These are phyloP conservation scores for Scaptodrosophila latifasciaeformis DNA, from an alignment of 2,888 invertebrate species.

Conservation along the genomic window DNA sequence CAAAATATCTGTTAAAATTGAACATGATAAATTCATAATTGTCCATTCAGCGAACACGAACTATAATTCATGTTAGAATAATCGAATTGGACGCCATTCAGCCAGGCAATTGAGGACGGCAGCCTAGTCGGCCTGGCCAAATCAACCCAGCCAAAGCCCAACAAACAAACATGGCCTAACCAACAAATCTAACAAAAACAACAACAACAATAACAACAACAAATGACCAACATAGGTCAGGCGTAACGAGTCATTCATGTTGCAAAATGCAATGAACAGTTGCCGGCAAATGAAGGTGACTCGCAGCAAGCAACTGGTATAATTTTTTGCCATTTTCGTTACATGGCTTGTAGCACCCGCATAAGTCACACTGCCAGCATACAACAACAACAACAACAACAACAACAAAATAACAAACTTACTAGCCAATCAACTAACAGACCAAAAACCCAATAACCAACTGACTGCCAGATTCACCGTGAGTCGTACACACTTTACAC, in stretches of 20 bases:
- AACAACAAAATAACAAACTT: too few species aligned
- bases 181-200: too few species aligned
- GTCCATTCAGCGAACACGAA: conserved; percentile 70
- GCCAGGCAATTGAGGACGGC: conserved; percentile 64
- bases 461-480: too few species aligned
- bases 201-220: conserved; percentile 13
- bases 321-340: conserved; percentile 37
- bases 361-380: conserved; percentile 55
- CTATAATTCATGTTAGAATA: conserved; percentile 69
- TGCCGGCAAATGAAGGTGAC: conserved; percentile 46
- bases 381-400: conserved; percentile 1
- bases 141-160: conserved; percentile 47
- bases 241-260: conserved; percentile 66
- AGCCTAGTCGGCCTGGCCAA: not conserved
- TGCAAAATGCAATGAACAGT: too few species aligned
- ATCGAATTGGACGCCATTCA: conserved; percentile 70
- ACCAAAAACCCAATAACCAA: not conserved
- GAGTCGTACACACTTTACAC: conserved; percentile 2
- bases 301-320: conserved; percentile 48
- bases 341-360: conserved; percentile 50
- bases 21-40: conserved; percentile 70
- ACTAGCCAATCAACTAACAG: not conserved
- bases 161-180: too few species aligned
- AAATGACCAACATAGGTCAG: conserved; percentile 63
- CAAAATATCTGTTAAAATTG: conserved; percentile 66